Evolutionary conservation across 2,888 invertebrate species (phyloP), one percentile per base, ranked within the genome.

Genomic region (Leucophenga maculata): DNA sequence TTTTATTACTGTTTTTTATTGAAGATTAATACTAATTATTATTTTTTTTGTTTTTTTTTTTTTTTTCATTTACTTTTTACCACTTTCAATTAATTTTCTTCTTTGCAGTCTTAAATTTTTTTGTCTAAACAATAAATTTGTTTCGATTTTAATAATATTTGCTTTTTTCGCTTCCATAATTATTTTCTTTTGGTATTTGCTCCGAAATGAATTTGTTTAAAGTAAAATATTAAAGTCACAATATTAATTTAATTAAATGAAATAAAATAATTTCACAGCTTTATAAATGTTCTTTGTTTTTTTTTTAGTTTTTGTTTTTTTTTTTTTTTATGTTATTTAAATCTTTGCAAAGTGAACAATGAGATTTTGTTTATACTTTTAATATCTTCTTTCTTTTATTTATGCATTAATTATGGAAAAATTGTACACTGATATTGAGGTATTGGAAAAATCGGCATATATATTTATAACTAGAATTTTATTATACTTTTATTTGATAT

Each of bases 41-140:
- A 74, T 74, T 75, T 68, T 72, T 76, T 76, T 78, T 77, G 76
- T 78, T 80, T 85, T 82, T 85, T 67, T 72, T 74, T 76, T 68
- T 75, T 74, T 75, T n/a, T n/a, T n/a, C 69, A 73, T 76, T 76
- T 78, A 77, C 77, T 78, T 80, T 84, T 82, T 86, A 83, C 83
- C 86, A 86, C 82, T 83, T 77, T 84, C 79, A 87, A 86, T 85
- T 80, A 86, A 85, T 86, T 39, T 39, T 86, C 79, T 79, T 69
- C 67, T 79, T 86, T 85, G 86, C 86, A 87, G 86, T 87, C 86
- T 87, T 87, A 82, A 85, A 87, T 85, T 87, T 46, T 81, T 85
- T 39, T 39, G 39, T 39, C 84, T 86, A 86, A 86, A 86, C 85
- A 86, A 82, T 84, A 79, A 79, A 79, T 75, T 75, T 78, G 76